Conservation (phyloP, 2,797 vertebrate species). For the Fistularia commersonii region DNA sequence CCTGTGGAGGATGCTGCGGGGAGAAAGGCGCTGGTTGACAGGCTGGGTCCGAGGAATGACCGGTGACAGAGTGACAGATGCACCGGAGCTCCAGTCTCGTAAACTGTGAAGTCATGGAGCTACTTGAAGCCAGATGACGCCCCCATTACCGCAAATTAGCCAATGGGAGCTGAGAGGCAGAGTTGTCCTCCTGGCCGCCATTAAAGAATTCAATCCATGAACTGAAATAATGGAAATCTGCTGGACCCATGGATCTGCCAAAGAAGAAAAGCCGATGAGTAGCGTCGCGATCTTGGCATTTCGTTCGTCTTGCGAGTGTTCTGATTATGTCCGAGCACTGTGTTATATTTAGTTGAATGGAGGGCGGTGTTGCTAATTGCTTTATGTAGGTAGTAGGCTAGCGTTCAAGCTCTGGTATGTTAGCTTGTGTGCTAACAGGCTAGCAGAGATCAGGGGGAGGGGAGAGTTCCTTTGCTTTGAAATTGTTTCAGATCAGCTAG, state of each 20-base stretch:
- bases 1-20: constrained; percentile 4
- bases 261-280: constrained; percentile 57
- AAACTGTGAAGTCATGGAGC: constrained; percentile 77
- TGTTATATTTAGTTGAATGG: constrained; percentile 43
- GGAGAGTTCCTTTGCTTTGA: constrained; percentile 76
- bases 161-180: constrained; percentile 83
- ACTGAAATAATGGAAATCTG: constrained; percentile 90
- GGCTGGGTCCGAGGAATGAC: constrained; percentile 30
- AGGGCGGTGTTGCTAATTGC: constrained; percentile 60
- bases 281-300: constrained; percentile 35
- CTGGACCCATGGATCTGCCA: constrained; percentile 71
- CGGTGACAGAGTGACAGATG: constrained; percentile 60
- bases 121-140: constrained; percentile 68
- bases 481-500: constrained; percentile 71
- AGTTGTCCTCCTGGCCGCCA: constrained; percentile 96
- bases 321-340: constrained; percentile 36
- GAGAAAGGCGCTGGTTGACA: constrained; percentile 30
- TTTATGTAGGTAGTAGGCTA: constrained; percentile 67
- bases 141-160: constrained; percentile 76
- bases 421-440: constrained; percentile 71
- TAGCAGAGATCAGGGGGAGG: constrained; percentile 78
- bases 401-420: constrained; percentile 72
- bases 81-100: constrained; percentile 67
- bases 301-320: constrained; percentile 37
- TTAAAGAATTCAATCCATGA: constrained; percentile 97